Percentiles rank a stretch among this genome's conserved stretches.
Conservation (phyloP, 2,113 vertebrate species). For the Argyrosomus japonicus region DNA sequence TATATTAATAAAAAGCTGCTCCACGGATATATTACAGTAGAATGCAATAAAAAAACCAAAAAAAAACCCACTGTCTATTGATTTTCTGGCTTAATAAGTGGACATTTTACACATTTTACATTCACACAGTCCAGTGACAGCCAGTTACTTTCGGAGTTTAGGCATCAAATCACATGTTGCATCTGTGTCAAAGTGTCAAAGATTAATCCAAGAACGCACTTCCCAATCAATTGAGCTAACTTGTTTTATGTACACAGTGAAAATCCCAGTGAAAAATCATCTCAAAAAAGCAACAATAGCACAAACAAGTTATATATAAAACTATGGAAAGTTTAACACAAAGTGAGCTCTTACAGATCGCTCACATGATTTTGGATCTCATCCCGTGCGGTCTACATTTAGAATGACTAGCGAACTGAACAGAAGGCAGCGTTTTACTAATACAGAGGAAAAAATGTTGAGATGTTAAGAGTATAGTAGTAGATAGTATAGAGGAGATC, state of each 20-base stretch:
- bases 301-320: background rate
- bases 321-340: background rate
- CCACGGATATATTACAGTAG: background rate
- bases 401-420: background rate
- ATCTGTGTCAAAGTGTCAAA: background rate
- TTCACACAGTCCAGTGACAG: background rate
- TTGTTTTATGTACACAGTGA: background rate
- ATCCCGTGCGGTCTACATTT: background rate
- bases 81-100: background rate
- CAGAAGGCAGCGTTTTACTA: background rate
- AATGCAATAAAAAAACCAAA: background rate
- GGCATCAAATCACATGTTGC: background rate
- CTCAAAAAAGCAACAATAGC: background rate
- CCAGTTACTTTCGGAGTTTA: background rate
- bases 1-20: background rate
- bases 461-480: background rate
- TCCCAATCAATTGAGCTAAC: no score
- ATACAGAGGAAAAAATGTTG: background rate
- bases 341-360: background rate
- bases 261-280: background rate
- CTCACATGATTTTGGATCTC: constrained; percentile 7
- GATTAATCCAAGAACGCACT: no score
- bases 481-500: constrained; percentile 39
- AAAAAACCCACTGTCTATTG: background rate
- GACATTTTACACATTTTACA: background rate